Base-by-base conservation (phyloP, 1,140 invertebrate genomes). In the Antheraea mylitta region DNA sequence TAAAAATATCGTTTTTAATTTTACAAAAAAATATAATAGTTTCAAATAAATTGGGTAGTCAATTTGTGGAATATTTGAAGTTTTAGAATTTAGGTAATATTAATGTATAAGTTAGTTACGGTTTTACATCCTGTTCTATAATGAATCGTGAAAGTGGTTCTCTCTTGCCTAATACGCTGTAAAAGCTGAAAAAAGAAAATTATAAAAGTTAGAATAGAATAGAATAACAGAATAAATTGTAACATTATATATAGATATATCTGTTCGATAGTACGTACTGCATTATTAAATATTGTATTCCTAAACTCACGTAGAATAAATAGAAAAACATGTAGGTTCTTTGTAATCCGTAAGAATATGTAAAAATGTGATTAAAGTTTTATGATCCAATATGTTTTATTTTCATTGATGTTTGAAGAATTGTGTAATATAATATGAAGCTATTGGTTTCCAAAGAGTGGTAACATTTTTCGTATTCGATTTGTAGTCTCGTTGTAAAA, bases 81-180 rank as follows among this genome's bases (percentile, higher is more conserved):
- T 42, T 42, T 42, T 42, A 42, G 22, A 42, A 11, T 42, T 53
- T 16, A 16, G 16, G 11, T 53, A 16, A 53, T 53, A 53, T 53
- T 16, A 16, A 53, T 53, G 2, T 53, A 6, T 53, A 53, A 53
- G 45, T 2, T 13, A 67, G 64, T 10, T 68, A 76, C 75, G 69
- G 72, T 67, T 76, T 76, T 30, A 69, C 30, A 11, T 61, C 71
- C 18, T 71, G 62, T 63, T 73, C 69, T 19, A 76, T 36, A 38
- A 76, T 45, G 19, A 18, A 73, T 11, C 75, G 69, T 42, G 67
- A 61, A 8, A 66, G 53, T n/a, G 64, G 36, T 19, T 71, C 69
- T 66, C 64, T 65, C 62, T 64, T 71, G n/a, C 64, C 66, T 10
- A 64, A 18, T 36, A 63, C 70, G 64, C 30, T 62, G 18, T 64